Conservation (phyloP, 2,888 invertebrate genomes). For the Deilephila elpenor region DNA sequence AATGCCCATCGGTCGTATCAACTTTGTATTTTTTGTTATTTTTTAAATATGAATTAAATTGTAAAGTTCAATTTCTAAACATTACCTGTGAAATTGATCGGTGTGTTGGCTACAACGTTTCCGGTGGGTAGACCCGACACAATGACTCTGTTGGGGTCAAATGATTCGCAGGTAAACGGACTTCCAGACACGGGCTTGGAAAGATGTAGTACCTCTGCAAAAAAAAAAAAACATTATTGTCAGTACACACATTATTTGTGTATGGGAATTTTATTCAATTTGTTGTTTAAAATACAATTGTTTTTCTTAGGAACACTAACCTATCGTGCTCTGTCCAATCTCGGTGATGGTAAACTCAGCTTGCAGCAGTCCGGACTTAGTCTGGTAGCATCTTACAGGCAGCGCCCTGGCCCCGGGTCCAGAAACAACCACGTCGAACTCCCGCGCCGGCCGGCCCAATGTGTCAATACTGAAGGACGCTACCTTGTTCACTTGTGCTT, state of each 20-base stretch:
- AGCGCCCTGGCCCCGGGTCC: constrained; percentile 92
- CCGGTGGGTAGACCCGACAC: constrained; percentile 90
- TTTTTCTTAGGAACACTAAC: constrained; percentile 63
- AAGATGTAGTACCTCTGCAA: constrained; percentile 93
- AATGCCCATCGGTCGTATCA: no score
- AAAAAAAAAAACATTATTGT: constrained; percentile 49
- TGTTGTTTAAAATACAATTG: no score
- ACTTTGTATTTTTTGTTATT: no score
- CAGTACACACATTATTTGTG: no score
- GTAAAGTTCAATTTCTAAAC: no score
- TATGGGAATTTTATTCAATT: no score
- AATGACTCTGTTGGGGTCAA: constrained; percentile 93
- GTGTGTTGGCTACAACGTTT: constrained; percentile 92
- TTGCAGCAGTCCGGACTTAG: constrained; percentile 96
- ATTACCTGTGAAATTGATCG: constrained; percentile 91
- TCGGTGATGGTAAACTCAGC: constrained; percentile 96
- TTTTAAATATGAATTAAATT: no score
- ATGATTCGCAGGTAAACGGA: constrained; percentile 97
- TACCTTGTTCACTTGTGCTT: constrained; percentile 91
- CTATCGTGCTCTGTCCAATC: constrained; percentile 87
- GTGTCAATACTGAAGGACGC: constrained; percentile 96
- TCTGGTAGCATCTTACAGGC: constrained; percentile 97
- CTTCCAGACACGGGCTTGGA: constrained; percentile 96
- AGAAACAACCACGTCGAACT: constrained; percentile 96
- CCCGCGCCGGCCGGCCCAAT: constrained; percentile 91